A percentile compares a stretch with the other conserved stretches of the same genome.
Evolutionary conservation across 1,140 invertebrate genomes (phyloP).

Genomic region (Melanaphis sacchari): DNA sequence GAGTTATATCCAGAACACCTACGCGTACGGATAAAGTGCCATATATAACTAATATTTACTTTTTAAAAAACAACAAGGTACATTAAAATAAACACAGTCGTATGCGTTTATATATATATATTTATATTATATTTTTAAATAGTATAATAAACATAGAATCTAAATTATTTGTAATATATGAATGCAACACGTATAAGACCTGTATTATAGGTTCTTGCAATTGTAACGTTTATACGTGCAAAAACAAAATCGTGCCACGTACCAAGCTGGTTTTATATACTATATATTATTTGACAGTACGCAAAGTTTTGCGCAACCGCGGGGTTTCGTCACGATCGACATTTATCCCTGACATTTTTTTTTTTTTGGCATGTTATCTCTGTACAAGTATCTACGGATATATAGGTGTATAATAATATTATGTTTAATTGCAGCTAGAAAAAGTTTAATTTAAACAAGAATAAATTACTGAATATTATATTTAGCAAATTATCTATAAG

Average conservation of each 20-base stretch:
- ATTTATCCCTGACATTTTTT: constrained; percentile 38
- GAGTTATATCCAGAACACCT: background rate
- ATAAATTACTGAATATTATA: background rate
- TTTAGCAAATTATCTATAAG: background rate
- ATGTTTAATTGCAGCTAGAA: background rate
- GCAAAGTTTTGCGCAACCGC: background rate
- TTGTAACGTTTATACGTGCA: background rate
- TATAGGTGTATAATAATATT: background rate
- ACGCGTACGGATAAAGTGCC: background rate
- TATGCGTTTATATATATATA: background rate
- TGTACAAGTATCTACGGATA: background rate
- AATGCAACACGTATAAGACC: background rate
- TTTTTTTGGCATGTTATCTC: constrained; percentile 3
- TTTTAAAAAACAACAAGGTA: background rate
- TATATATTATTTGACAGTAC: background rate
- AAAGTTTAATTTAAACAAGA: background rate
- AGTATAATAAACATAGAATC: background rate
- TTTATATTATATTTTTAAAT: background rate
- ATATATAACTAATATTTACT: background rate
- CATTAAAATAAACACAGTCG: background rate
- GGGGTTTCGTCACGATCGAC: constrained; percentile 25
- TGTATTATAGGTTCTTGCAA: background rate
- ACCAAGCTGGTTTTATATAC: background rate
- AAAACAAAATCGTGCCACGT: constrained; percentile 24
- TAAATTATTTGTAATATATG: background rate